Base-by-base conservation (phyloP, 2,797 vertebrate species). In the Channallabes apus region DNA sequence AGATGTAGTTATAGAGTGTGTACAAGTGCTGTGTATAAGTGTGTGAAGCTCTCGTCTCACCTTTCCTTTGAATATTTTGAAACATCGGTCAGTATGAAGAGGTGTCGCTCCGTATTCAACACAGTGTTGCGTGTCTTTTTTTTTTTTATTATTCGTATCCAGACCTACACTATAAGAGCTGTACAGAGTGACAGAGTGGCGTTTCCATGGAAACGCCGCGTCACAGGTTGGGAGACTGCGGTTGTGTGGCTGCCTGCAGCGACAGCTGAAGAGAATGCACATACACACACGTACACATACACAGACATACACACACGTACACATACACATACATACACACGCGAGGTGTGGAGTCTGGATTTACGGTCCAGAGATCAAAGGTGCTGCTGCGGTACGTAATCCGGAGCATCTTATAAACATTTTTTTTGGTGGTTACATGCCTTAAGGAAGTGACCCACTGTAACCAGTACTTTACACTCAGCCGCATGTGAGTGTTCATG, bases 191-290 rank as follows among this genome's bases (percentile, higher is more conserved):
- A 89, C 85, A 83, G 88, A 92, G 92, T 90, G 91, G 90, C 91
- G 94, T 95, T 94, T 91, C 92, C 93, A 94, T 95, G 91, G 94
- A 93, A 92, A 95, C 89, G 27, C 88, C 87, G 89, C 91, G 86
- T 94, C 93, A 92, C 91, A 90, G 92, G 91, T 91, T 88, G 87
- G 80, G 84, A 91, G 92, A 64, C 94, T 93, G 91, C 90, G 91
- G 92, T 94, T 92, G 88, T 69, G 90, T 87, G 77, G 64, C 82
- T 86, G 84, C 86, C 88, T 80, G 85, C 80, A 84, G 91, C 90
- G 89, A 86, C 89, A 7, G 41, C 78, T 59, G 79, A 84, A 67
- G 81, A 85, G 65, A 88, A 80, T 62, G 32, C 67, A 20, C 54
- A 27, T 54, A 51, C 46, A 76, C 51, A 69, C 35, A 78, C 75